These are phyloP conservation scores for Drosophila repleta DNA, from an alignment of 1,140 invertebrate genomes.

Conservation along the genomic window DNA sequence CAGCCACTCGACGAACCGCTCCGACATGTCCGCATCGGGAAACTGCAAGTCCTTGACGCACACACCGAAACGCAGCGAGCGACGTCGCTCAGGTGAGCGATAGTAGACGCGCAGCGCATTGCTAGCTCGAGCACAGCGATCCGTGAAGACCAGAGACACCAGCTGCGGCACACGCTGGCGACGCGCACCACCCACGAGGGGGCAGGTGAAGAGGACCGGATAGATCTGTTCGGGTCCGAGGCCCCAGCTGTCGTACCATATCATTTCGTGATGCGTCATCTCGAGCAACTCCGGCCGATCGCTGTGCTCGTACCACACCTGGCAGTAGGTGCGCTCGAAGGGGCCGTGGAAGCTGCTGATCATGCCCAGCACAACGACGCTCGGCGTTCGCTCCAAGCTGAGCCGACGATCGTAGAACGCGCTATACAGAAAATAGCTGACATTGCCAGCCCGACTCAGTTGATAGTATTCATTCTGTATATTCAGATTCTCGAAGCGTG, in stretches of 20 bases:
- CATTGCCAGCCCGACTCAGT: not conserved
- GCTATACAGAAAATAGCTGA: conserved; percentile 42
- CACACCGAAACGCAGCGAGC: conserved; percentile 90
- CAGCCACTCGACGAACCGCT: conserved; percentile 95
- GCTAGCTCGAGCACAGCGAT: conserved; percentile 90
- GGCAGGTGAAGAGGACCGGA: conserved; percentile 92
- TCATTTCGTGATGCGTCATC: conserved; percentile 92
- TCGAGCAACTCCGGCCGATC: conserved; percentile 89
- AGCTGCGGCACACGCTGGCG: conserved; percentile 32
- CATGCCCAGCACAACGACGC: conserved; percentile 93
- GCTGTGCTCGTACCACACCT: conserved; percentile 93
- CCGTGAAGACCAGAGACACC: conserved; percentile 85
- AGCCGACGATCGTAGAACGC: conserved; percentile 93
- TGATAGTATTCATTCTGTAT: conserved; percentile 36
- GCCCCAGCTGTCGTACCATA: conserved; percentile 95
- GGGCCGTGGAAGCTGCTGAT: conserved; percentile 90
- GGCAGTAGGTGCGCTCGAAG: conserved; percentile 85
- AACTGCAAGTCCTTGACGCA: conserved; percentile 97
- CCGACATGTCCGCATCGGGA: conserved; percentile 92
- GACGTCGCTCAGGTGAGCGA: conserved; percentile 72
- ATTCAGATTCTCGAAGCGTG: conserved; percentile 29
- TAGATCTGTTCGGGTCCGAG: conserved; percentile 93
- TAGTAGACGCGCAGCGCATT: conserved; percentile 93
- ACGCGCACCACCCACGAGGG: conserved; percentile 85
- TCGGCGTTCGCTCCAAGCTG: conserved; percentile 88